A percentile compares a stretch with the other conserved stretches of the same genome.
phyloP scores from a whole-genome alignment of 2,888 invertebrate species.

The Disparrhopalites patrizii region DNA sequence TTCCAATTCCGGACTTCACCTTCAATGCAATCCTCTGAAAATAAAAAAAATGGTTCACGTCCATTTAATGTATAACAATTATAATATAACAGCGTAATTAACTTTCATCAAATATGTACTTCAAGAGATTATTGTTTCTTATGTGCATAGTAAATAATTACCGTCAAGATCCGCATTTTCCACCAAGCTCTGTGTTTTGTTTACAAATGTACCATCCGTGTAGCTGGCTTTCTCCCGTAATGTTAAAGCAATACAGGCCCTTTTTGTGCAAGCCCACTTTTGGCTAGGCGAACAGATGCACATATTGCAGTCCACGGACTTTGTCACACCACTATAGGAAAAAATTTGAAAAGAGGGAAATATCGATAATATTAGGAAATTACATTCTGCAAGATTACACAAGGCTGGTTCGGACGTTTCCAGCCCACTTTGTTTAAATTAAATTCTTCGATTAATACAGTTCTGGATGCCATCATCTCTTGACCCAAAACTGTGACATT shows the following conservation, averaged over 20 bases:
- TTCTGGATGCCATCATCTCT: too few species aligned
- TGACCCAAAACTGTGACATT: too few species aligned
- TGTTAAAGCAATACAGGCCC: slow-evolving; percentile 44
- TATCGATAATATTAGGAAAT: too few species aligned
- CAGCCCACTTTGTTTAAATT: too few species aligned
- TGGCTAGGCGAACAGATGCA: slow-evolving; percentile 43
- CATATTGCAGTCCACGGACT: slow-evolving; percentile 45
- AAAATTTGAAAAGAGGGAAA: not conserved
- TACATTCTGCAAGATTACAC: too few species aligned
- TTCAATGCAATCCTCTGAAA: slow-evolving; percentile 45
- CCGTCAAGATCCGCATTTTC: slow-evolving; percentile 45
- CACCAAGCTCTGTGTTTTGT: slow-evolving; percentile 38
- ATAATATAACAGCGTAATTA: too few species aligned
- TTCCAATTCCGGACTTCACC: slow-evolving; percentile 36
- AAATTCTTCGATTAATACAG: too few species aligned
- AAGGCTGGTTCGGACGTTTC: too few species aligned
- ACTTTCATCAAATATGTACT: too few species aligned
- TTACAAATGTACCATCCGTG: slow-evolving; percentile 39
- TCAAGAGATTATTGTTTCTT: too few species aligned
- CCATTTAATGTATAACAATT: too few species aligned
- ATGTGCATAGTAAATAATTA: too few species aligned
- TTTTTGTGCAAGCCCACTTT: slow-evolving; percentile 46
- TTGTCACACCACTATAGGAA: slow-evolving; percentile 41
- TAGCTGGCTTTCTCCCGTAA: slow-evolving; percentile 46
- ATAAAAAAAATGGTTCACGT: not conserved